A percentile compares a stretch with the other conserved stretches of the same genome.
Conservation (phyloP, 2,113 vertebrate genomes). For the Henicopernis longicauda region DNA sequence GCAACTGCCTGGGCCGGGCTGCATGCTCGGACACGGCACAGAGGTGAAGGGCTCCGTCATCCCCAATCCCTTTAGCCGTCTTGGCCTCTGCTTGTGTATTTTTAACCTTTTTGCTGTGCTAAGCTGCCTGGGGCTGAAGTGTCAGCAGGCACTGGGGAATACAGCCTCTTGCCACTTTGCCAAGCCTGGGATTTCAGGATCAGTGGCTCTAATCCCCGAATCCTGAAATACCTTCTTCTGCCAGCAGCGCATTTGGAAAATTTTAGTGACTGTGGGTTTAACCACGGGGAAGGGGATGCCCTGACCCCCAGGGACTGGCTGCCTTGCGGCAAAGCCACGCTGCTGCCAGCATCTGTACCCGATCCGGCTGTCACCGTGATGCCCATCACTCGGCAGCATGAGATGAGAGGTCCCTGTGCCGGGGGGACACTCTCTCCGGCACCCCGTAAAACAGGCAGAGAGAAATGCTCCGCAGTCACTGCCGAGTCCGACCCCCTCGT, state of each 20-base stretch:
- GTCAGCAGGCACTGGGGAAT: neutral
- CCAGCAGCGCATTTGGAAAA: neutral
- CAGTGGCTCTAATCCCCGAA: constrained; percentile 9
- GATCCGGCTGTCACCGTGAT: rapidly evolving
- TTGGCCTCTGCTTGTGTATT: constrained; percentile 50
- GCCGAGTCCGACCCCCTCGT: rapidly evolving
- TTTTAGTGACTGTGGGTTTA: rapidly evolving
- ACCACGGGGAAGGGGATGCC: neutral
- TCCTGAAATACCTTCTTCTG: constrained; percentile 36
- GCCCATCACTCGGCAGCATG: rapidly evolving
- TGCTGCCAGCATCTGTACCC: rapidly evolving
- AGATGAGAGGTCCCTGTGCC: neutral
- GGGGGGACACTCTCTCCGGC: rapidly evolving
- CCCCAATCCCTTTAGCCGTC: constrained; percentile 49
- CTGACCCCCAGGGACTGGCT: neutral
- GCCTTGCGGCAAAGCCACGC: neutral
- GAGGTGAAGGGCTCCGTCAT: constrained; percentile 23
- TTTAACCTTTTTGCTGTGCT: constrained; percentile 65
- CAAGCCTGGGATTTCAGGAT: constrained; percentile 45
- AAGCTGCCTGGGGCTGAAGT: constrained; percentile 55
- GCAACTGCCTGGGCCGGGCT: neutral
- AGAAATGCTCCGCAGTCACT: rapidly evolving
- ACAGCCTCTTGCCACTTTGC: neutral
- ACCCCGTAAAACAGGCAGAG: neutral
- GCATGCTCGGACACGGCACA: rapidly evolving